Evolutionary conservation across 2,797 vertebrate species (phyloP).

Genomic region (Parotocinclus haroldoi): DNA sequence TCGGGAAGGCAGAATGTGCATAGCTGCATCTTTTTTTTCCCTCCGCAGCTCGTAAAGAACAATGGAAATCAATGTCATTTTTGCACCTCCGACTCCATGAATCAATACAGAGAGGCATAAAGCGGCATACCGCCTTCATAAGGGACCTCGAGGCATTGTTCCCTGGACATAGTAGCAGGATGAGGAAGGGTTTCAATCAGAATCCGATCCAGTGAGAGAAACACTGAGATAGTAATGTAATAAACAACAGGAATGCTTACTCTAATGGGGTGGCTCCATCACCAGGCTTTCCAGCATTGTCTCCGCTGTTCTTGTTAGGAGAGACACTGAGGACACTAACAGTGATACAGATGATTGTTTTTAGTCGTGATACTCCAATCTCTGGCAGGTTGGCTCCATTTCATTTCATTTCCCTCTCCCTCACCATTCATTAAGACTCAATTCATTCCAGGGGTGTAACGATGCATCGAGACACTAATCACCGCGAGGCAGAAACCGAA

Average conservation of each 20-base stretch:
- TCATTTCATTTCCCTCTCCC: no score
- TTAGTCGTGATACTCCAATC: no score
- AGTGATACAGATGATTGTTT: no score
- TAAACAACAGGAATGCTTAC: neutral
- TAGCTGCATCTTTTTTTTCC: constrained; percentile 15
- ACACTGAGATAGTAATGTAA: constrained; percentile 8
- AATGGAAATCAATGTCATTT: constrained; percentile 42
- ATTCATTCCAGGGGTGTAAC: no score
- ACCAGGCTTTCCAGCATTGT: neutral
- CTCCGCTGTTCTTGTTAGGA: neutral
- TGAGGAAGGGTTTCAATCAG: constrained; percentile 9
- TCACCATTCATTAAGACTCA: no score
- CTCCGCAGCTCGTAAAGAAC: constrained; percentile 20
- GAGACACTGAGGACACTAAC: no score
- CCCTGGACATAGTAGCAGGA: constrained; percentile 8
- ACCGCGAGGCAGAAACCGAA: no score
- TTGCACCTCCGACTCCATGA: constrained; percentile 20
- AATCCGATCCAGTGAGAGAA: neutral
- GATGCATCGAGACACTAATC: no score
- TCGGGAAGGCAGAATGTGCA: constrained; percentile 29
- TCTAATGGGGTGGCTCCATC: neutral
- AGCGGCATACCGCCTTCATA: constrained; percentile 15
- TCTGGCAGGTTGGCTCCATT: no score
- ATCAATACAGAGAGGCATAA: constrained; percentile 19
- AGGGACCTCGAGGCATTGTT: constrained; percentile 26